phyloP scores from a whole-genome alignment of 2,797 vertebrate genomes.

The Neosilurus hyrtlii region DNA sequence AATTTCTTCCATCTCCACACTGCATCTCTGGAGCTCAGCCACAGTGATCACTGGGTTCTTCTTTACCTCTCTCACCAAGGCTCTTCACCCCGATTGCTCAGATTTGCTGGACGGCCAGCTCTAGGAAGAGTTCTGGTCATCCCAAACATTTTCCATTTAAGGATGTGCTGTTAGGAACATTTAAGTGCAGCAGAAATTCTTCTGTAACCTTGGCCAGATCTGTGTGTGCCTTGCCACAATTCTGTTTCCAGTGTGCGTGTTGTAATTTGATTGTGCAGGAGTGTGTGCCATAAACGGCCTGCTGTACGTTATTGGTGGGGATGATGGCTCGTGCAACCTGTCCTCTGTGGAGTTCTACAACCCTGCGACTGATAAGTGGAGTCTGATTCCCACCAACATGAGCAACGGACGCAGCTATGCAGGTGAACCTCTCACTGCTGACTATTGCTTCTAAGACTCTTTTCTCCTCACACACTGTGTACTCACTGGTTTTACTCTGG shows the following conservation, averaged over 20 bases:
- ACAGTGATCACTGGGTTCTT: too few relatives aligned
- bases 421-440: constrained; percentile 65
- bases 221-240: too few relatives aligned
- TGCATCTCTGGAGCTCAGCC: too few relatives aligned
- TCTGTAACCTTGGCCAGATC: too few relatives aligned
- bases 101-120: too few relatives aligned
- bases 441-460: neutral
- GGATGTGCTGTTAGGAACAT: too few relatives aligned
- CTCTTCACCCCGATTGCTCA: too few relatives aligned
- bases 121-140: too few relatives aligned
- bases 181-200: too few relatives aligned
- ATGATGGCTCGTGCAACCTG: constrained; percentile 93
- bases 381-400: constrained; percentile 91
- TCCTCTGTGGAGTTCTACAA: constrained; percentile 95
- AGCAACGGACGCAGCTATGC: constrained; percentile 94
- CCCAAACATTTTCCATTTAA: too few relatives aligned
- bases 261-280: constrained; percentile 65
- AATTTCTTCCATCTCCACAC: too few relatives aligned
- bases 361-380: constrained; percentile 90
- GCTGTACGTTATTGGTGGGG: constrained; percentile 94
- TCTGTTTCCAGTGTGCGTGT: neutral
- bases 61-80: too few relatives aligned
- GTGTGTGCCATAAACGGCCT: constrained; percentile 92
- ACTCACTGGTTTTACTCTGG: neutral
- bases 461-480: neutral